Base-by-base conservation (phyloP, 1,140 invertebrate species). In the Cherax quadricarinatus region DNA sequence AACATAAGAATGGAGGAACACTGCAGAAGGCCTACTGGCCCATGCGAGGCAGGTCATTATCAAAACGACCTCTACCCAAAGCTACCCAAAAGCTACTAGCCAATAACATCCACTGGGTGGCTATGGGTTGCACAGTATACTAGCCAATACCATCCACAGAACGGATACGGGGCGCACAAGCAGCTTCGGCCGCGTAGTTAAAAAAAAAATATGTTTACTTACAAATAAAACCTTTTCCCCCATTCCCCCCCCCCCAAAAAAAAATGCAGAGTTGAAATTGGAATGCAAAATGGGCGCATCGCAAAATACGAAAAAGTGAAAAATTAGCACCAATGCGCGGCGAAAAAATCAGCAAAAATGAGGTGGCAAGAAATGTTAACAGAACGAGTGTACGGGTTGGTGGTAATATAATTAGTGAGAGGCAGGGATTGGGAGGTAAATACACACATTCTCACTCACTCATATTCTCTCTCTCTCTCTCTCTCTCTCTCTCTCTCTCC, bases 401-500 rank as follows among this genome's bases (percentile, higher is more conserved):
- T 66, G 48, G 48, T 57, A 5, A 81, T 51, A 81, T 16, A 81
- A 81, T 51, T 49, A 81, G 12, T 12, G 30, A 51, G 48, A 81
- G 48, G 79, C 21, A 57, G 79, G 24, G 24, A 51, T 18, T 70
- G 16, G 12, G 21, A 24, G 49, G 21, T 16, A 81, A 81, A 81
- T 41, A 80, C 30, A 41, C 30, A 41, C 30, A 41, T 41, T 41
- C 30, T 41, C 30, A 41, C 30, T 41, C 30, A 41, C 30, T 41
- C 30, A 41, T 41, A 41, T 41, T 41, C 30, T 83, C 81, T 51
- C 51, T 83, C 6, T 57, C 57, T 62, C 51, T 62, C 57, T 53
- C 51, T 84, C 82, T 84, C 4, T 60, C 80, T 82, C 30, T 82
- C 49, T 82, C 49, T 53, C 80, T 82, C 49, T 53, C 49, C 21